Percentiles rank a stretch among this genome's conserved stretches.
Conservation (phyloP, 1,140 invertebrate species). For the Aphis gossypii region DNA sequence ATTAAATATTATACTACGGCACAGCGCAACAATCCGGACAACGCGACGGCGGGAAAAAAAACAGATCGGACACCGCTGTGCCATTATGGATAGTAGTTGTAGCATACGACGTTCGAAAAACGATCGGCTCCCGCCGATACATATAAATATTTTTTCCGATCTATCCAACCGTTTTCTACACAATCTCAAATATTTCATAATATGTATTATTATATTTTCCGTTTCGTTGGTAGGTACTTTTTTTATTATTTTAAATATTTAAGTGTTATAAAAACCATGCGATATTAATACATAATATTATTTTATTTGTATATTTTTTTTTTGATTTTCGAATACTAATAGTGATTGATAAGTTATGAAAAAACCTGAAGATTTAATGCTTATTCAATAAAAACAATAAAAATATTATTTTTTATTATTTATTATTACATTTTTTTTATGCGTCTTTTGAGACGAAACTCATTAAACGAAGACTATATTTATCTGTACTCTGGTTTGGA, state of each 20-base stretch:
- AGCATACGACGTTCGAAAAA: neutral
- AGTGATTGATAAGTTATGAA: neutral
- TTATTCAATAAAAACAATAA: slow-evolving; percentile 1
- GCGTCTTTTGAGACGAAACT: neutral
- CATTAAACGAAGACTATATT: neutral
- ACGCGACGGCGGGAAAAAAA: neutral
- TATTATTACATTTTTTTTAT: neutral
- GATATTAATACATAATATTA: neutral
- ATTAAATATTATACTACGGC: slow-evolving; percentile 35
- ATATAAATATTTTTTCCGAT: neutral
- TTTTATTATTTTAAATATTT: neutral
- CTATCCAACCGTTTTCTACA: slow-evolving; percentile 15
- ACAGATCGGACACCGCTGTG: neutral
- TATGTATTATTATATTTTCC: neutral
- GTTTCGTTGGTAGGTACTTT: neutral
- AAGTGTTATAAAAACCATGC: neutral
- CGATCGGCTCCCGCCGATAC: neutral
- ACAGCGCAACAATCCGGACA: neutral
- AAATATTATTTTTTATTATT: no score
- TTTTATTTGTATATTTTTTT: neutral
- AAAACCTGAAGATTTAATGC: neutral
- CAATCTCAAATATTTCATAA: neutral
- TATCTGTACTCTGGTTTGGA: neutral
- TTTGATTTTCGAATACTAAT: neutral
- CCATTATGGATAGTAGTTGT: neutral